Evolutionary conservation across 2,888 invertebrate species (phyloP), one percentile per base, ranked within the genome.

Genomic region (Stegophylla sp.): DNA sequence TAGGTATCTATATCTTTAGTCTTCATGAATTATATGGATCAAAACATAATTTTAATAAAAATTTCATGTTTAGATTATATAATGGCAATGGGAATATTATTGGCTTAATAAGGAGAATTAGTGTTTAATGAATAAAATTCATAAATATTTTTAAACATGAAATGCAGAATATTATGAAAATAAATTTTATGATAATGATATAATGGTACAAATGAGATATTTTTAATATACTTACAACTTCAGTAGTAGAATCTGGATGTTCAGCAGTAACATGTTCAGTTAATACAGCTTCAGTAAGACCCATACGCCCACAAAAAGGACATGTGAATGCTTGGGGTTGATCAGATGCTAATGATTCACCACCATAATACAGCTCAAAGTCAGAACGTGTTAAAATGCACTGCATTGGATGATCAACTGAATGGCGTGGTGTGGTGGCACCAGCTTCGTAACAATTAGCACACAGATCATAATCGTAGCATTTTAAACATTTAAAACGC

Each of bases 401-500:
- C 89, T 99, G 98, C 95, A 99, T 96, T 82, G 98, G 96, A 89
- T 99, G 98, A 88, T 97, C 96, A 85, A 94, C 93, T 85, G 94
- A 93, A 88, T 99, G 98, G 85, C 96, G 91, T 84, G 95, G 94
- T 85, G 94, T 94, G 83, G 93, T 94, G 84, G 94, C 94, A 86
- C 95, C 95, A 85, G 92, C 92, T 87, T 98, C 97, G 88, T 95
- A 97, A 88, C 98, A 98, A 86, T 93, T 91, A 86, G 96, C 94
- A 89, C 98, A 99, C 86, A 99, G 90, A 90, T 99, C 98, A 90
- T 97, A 99, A 90, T 99, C 98, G 88, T 96, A 97, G 89, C 98
- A 99, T 86, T 97, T 93, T 87, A 99, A 91, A 90, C 98, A 99
- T 91, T 99, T 99, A 89, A 97, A 99, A 86, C 98, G 92, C 87